Percentiles rank a stretch among this genome's conserved stretches.
Conservation (phyloP, 2,113 vertebrate genomes). For the Melanerpes aurifrons region DNA sequence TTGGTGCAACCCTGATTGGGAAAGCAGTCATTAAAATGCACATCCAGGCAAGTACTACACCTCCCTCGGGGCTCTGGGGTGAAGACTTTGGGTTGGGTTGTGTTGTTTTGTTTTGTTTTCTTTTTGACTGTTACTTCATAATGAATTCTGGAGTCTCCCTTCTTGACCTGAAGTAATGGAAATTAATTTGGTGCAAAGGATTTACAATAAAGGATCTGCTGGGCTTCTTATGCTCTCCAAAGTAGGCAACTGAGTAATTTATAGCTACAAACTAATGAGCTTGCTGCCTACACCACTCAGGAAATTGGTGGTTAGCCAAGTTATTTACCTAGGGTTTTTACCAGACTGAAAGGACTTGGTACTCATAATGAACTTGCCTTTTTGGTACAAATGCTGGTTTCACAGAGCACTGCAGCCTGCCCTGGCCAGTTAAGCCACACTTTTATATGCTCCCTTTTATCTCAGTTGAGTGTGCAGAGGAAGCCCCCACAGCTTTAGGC, state of each 20-base stretch:
- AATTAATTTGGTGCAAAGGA: conserved; percentile 38
- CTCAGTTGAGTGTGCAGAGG: neutral
- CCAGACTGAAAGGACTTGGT: conserved; percentile 38
- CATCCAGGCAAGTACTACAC: conserved; percentile 85
- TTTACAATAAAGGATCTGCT: conserved; percentile 37
- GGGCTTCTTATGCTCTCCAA: neutral
- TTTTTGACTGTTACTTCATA: neutral
- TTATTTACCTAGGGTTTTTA: conserved; percentile 51
- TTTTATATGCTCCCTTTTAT: conserved; percentile 4
- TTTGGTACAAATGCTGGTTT: conserved; percentile 19
- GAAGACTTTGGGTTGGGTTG: neutral
- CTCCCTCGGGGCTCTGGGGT: neutral
- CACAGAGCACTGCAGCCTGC: neutral
- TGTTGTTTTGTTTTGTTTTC: neutral
- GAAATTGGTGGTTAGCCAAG: conserved; percentile 73
- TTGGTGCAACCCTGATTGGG: conserved; percentile 94
- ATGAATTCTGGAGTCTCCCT: conserved; percentile 18
- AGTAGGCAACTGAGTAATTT: conserved; percentile 25
- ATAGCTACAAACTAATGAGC: conserved; percentile 22
- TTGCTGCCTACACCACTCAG: conserved; percentile 47
- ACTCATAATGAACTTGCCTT: conserved; percentile 10
- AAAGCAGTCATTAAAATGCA: conserved; percentile 99
- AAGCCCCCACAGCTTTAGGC: neutral
- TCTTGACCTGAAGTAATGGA: conserved; percentile 34
- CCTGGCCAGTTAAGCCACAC: neutral